Conservation (phyloP, 2,888 invertebrate genomes). For the Ochropleura plecta region DNA sequence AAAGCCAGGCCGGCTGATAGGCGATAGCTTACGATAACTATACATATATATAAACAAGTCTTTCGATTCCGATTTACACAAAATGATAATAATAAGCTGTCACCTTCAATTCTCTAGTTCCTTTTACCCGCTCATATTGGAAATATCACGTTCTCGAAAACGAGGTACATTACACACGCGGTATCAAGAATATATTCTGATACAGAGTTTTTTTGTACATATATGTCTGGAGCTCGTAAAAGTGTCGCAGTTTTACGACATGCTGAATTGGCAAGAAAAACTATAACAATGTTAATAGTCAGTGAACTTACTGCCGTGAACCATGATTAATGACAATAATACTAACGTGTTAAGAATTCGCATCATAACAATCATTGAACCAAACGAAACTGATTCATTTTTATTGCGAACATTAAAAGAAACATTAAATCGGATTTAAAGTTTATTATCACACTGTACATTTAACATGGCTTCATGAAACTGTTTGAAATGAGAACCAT, state of each 20-base stretch:
- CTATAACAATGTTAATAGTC: conserved; percentile 58
- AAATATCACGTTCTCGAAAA: conserved; percentile 37
- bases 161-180: conserved; percentile 16
- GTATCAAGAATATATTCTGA: conserved; percentile 22
- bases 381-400: conserved; percentile 39
- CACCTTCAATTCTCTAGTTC: conserved; percentile 28
- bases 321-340: conserved; percentile 31
- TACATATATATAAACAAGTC: conserved; percentile 21
- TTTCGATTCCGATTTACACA: conserved; percentile 23
- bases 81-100: conserved; percentile 39
- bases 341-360: conserved; percentile 32
- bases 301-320: conserved; percentile 23
- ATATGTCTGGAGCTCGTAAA: conserved; percentile 54
- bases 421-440: conserved; percentile 39
- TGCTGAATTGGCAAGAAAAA: conserved; percentile 55
- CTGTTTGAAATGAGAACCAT: not conserved
- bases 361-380: conserved; percentile 39
- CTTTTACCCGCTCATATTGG: conserved; percentile 21
- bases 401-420: conserved; percentile 41
- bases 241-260: conserved; percentile 58
- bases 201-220: conserved; percentile 28
- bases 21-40: conserved; percentile 13
- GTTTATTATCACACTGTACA: conserved; percentile 26
- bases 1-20: not conserved
- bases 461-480: conserved; percentile 27